These are phyloP conservation scores for Oopsacas minuta DNA, from an alignment of 37 sponge, comb jelly and placozoan genomes.

Conservation along the genomic window DNA sequence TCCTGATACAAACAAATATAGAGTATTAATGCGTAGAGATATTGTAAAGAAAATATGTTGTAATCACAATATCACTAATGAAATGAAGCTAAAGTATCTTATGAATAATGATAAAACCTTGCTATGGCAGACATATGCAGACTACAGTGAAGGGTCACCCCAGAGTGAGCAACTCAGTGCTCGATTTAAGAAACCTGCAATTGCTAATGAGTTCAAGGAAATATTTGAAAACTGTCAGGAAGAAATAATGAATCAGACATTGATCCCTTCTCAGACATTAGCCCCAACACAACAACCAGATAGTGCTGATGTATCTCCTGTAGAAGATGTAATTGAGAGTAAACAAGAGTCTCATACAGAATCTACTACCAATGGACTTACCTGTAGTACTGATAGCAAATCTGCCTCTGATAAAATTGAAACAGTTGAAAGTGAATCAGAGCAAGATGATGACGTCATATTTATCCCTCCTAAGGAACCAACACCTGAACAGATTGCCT, in stretches of 20 bases:
- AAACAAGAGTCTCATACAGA: background rate
- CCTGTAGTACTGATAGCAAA: background rate
- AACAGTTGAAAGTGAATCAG: background rate
- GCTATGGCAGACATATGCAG: slow-evolving; percentile 63
- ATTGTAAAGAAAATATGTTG: slow-evolving; percentile 75
- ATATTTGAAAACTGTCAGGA: slow-evolving; percentile 38
- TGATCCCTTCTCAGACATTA: background rate
- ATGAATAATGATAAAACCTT: slow-evolving; percentile 39
- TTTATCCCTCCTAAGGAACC: slow-evolving; percentile 39
- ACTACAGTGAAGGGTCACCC: slow-evolving; percentile 50
- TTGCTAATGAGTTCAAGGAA: slow-evolving; percentile 48
- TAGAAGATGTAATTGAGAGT: background rate
- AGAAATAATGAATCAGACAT: background rate
- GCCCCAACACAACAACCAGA: background rate
- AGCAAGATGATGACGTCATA: slow-evolving; percentile 30
- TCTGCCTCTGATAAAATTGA: background rate
- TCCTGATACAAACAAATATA: slow-evolving; percentile 30
- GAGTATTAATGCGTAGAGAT: slow-evolving; percentile 82
- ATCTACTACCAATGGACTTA: background rate
- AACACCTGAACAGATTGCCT: slow-evolving; percentile 33
- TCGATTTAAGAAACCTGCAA: slow-evolving; percentile 50
- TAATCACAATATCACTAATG: slow-evolving; percentile 61
- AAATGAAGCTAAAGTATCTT: slow-evolving; percentile 48
- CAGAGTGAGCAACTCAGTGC: slow-evolving; percentile 58
- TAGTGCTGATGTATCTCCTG: background rate